These are phyloP conservation scores for Tromatobia lineatoria DNA, from an alignment of 2,888 invertebrate genomes.

Conservation along the genomic window DNA sequence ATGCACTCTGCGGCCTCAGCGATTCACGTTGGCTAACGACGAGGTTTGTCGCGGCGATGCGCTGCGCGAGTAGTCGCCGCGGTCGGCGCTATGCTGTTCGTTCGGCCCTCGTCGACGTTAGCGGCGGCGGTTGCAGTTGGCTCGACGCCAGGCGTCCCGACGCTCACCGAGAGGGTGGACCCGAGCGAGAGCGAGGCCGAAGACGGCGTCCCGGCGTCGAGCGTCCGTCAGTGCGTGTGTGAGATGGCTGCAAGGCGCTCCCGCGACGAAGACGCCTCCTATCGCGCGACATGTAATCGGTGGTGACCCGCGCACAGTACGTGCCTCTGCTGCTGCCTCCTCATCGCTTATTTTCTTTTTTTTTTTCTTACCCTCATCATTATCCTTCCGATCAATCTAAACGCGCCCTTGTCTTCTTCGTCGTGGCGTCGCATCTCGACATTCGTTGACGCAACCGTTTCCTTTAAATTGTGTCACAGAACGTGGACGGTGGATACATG, in stretches of 20 bases:
- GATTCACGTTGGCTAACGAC: conserved; percentile 35
- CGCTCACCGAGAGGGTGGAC: conserved; percentile 83
- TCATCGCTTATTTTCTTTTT: conserved; percentile 57
- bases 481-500: conserved; percentile 13
- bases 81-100: conserved; percentile 55
- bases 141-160: conserved; percentile 82
- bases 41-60: conserved; percentile 31
- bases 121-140: conserved; percentile 74
- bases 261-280: conserved; percentile 81
- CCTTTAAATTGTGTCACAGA: neutral
- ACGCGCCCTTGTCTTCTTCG: neutral
- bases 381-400: conserved; percentile 13
- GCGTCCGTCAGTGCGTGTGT: conserved; percentile 85
- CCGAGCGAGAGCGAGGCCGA: conserved; percentile 80
- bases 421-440: neutral
- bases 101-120: conserved; percentile 64
- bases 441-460: neutral
- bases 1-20: conserved; percentile 49
- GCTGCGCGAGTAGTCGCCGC: conserved; percentile 60
- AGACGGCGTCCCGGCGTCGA: conserved; percentile 85
- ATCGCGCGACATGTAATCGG: conserved; percentile 77
- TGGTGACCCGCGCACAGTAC: conserved; percentile 67
- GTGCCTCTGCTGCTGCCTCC: conserved; percentile 56
- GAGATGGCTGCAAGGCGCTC: conserved; percentile 84
- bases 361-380: conserved; percentile 39